Percentiles rank a stretch among this genome's conserved stretches.
phyloP scores from a whole-genome alignment of 2,113 vertebrate species.

The Oceanodroma tethys region DNA sequence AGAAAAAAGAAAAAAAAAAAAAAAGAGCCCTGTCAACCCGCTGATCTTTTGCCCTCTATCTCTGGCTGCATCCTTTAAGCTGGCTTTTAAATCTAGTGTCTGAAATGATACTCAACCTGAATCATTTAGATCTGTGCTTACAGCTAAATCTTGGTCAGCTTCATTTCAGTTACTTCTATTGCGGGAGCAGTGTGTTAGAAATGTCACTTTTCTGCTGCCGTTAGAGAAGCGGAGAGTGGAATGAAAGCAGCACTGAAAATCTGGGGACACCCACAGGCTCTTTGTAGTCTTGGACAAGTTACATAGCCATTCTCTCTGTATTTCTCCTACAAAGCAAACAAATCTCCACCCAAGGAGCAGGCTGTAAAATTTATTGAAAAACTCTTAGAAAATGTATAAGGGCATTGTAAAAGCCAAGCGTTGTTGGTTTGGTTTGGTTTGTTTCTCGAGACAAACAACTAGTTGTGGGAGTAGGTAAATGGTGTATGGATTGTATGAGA shows the following conservation, averaged over 20 bases:
- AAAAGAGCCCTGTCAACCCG: background rate
- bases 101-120: background rate
- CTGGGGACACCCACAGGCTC: background rate
- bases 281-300: background rate
- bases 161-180: background rate
- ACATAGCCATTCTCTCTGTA: background rate
- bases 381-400: background rate
- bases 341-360: background rate
- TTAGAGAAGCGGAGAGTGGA: background rate
- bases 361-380: background rate
- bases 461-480: background rate
- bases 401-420: background rate
- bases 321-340: background rate
- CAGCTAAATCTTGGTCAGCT: background rate
- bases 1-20: too few relatives aligned
- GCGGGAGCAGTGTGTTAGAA: background rate
- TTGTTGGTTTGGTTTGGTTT: background rate
- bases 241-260: background rate
- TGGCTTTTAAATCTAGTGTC: background rate
- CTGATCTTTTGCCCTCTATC: background rate
- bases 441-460: background rate
- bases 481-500: accelerated
- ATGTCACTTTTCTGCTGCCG: background rate
- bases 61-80: background rate
- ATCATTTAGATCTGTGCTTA: background rate